Conservation (phyloP, 2,888 invertebrate species). For the Himalopsyche japonica region DNA sequence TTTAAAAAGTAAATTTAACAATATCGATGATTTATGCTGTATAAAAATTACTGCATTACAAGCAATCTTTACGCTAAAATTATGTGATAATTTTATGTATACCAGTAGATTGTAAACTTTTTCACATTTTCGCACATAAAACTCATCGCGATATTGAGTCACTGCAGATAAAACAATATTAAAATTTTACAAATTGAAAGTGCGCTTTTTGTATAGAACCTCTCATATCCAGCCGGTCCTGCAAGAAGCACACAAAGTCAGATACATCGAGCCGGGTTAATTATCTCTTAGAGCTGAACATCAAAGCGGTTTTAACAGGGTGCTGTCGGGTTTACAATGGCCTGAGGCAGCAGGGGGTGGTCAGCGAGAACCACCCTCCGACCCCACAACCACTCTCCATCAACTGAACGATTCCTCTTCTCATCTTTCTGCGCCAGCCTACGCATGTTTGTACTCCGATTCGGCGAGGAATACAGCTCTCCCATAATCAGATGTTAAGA, state of each 20-base stretch:
- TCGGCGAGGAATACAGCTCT: no score
- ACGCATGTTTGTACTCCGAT: background rate
- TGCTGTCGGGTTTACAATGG: conserved; percentile 39
- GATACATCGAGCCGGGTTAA: conserved; percentile 40
- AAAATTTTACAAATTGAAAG: background rate
- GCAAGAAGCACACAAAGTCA: conserved; percentile 33
- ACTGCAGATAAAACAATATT: no score
- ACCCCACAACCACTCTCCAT: conserved; percentile 1
- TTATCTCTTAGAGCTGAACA: conserved; percentile 41
- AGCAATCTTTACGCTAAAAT: no score
- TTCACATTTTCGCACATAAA: no score
- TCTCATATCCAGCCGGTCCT: background rate
- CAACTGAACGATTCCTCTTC: background rate
- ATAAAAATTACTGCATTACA: no score
- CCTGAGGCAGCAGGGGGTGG: conserved; percentile 26
- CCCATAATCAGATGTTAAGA: no score
- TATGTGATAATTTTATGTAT: no score
- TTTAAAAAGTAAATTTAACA: no score
- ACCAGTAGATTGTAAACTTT: no score
- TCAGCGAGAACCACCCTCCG: background rate
- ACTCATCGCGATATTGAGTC: no score
- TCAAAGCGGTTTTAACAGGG: conserved; percentile 40
- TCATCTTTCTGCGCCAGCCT: background rate
- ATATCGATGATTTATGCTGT: no score
- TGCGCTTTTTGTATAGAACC: background rate